A percentile compares a stretch with the other conserved stretches of the same genome.
Conservation (phyloP, 2,113 vertebrate species). For the Orycteropus afer region DNA sequence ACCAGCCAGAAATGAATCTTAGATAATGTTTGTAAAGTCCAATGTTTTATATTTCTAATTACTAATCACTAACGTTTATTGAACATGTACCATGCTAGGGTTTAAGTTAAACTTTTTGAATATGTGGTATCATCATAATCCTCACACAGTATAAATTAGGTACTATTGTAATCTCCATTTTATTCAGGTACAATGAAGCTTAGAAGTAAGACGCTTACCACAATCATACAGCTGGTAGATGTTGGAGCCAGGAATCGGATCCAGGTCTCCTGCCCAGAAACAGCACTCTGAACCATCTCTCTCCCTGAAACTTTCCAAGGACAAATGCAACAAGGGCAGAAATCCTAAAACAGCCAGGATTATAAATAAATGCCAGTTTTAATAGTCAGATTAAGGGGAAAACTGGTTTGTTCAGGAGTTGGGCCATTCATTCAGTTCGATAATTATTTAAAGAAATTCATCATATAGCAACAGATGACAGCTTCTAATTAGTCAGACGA, state of each 20-base stretch:
- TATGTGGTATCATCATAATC: neutral
- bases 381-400: neutral
- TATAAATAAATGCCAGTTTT: neutral
- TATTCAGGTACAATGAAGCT: neutral
- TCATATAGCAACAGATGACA: neutral
- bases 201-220: neutral
- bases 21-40: neutral
- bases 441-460: neutral
- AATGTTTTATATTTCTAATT: neutral
- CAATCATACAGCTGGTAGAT: neutral
- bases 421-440: neutral
- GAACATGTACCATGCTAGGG: neutral
- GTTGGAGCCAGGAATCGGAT: neutral
- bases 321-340: neutral
- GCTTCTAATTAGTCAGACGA: neutral
- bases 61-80: neutral
- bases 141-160: neutral
- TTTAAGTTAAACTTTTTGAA: neutral
- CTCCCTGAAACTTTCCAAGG: neutral
- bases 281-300: neutral
- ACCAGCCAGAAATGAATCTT: neutral
- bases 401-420: neutral
- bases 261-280: neutral
- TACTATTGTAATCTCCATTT: neutral
- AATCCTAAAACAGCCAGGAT: neutral